Percentiles rank a stretch among this genome's conserved stretches.
Evolutionary conservation across 2,888 invertebrate genomes (phyloP).

Genomic region (Tipula confusa): DNA sequence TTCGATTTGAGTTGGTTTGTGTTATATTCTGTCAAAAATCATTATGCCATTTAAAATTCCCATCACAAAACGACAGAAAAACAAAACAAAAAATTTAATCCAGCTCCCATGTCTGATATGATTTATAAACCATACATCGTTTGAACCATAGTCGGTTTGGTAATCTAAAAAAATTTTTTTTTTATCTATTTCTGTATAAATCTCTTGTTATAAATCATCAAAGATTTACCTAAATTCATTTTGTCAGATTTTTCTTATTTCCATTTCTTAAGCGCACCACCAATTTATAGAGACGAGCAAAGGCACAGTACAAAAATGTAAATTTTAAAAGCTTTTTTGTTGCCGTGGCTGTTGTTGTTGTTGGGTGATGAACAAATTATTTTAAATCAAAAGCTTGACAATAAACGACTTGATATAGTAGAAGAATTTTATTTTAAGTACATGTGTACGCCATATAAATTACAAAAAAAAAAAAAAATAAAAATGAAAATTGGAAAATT

Average conservation of each 20-base stretch:
- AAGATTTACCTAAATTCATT: slow-evolving; percentile 17
- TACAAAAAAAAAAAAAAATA: neutral
- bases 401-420: neutral
- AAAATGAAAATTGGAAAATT: neutral
- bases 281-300: neutral
- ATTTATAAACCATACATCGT: neutral
- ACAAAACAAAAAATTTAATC: neutral
- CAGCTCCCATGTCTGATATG: slow-evolving; percentile 3
- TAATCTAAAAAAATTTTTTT: neutral
- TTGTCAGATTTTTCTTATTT: slow-evolving; percentile 3
- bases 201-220: slow-evolving; percentile 12
- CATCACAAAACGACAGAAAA: neutral
- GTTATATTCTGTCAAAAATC: neutral
- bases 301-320: neutral
- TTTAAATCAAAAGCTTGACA: neutral
- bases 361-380: neutral
- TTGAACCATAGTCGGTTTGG: neutral
- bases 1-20: neutral
- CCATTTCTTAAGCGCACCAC: neutral
- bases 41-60: neutral
- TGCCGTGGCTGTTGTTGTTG: neutral
- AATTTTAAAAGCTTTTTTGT: neutral
- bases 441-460: neutral
- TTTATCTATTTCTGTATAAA: neutral
- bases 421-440: neutral